Evolutionary conservation across 2,888 invertebrate species (phyloP).

Genomic region (Acanthosepion lycidas): DNA sequence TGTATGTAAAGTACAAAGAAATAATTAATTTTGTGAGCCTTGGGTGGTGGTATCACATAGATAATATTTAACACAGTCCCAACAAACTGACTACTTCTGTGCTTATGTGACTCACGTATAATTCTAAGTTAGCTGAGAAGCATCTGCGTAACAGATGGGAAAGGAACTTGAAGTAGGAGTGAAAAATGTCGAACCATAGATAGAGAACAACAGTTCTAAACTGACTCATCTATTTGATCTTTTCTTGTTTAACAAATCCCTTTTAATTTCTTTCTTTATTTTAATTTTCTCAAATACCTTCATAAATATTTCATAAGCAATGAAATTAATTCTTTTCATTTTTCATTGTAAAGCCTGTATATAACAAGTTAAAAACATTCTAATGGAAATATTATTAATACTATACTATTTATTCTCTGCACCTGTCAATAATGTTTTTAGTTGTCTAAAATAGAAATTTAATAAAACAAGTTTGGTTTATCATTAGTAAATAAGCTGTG

Average conservation of each 20-base stretch:
- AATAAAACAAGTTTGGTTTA: neutral
- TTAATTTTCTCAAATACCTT: neutral
- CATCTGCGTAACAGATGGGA: conserved; percentile 20
- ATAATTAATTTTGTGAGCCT: neutral
- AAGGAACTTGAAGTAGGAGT: neutral
- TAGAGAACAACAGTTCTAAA: neutral
- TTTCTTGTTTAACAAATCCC: neutral
- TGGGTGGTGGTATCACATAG: conserved; percentile 21
- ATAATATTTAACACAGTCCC: neutral
- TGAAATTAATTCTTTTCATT: neutral
- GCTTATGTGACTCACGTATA: conserved; percentile 12
- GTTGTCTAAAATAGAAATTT: neutral
- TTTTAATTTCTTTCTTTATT: neutral
- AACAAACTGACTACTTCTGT: neutral
- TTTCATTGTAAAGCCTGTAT: neutral
- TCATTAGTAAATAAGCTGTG: neutral
- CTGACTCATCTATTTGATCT: conserved; percentile 1
- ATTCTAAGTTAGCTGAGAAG: neutral
- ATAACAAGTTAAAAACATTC: neutral
- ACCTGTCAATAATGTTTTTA: neutral
- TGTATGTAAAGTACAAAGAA: neutral
- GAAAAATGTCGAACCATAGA: neutral
- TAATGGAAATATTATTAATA: neutral
- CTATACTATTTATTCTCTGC: neutral
- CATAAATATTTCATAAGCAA: neutral